Conservation (phyloP, 1,140 invertebrate species). For the Helicoverpa armigera region DNA sequence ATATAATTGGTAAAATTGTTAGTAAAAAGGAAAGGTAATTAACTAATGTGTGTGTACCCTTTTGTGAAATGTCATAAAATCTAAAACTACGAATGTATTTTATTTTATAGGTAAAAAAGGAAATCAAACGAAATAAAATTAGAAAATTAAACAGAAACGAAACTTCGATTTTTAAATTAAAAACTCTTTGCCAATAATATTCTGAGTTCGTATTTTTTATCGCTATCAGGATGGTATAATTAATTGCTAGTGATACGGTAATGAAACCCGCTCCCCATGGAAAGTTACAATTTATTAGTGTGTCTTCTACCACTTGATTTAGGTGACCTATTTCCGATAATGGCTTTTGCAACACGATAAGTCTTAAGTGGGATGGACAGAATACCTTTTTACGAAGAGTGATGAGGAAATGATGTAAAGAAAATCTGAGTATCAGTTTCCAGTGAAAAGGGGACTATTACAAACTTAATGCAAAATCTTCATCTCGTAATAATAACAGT, state of each 20-base stretch:
- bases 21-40: too few species aligned
- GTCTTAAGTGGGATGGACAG: conserved; percentile 26
- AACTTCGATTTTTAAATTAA: background rate
- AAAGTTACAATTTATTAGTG: conserved; percentile 38
- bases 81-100: too few species aligned
- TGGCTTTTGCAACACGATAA: conserved; percentile 35
- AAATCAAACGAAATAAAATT: too few species aligned
- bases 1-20: too few species aligned
- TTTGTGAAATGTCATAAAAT: too few species aligned
- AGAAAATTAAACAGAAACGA: too few species aligned
- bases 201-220: background rate
- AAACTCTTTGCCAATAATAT: background rate
- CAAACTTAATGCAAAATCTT: background rate
- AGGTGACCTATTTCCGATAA: conserved; percentile 38
- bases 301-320: conserved; percentile 30
- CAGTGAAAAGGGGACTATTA: background rate
- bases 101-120: too few species aligned
- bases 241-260: conserved; percentile 27
- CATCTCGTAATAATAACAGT: background rate
- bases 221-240: conserved; percentile 10
- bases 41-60: too few species aligned
- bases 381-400: conserved; percentile 22
- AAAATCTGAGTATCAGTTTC: background rate
- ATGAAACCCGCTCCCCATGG: conserved; percentile 24
- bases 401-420: background rate